phyloP scores from a whole-genome alignment of 2,797 vertebrate species.

The Melanotaenia nigrans region DNA sequence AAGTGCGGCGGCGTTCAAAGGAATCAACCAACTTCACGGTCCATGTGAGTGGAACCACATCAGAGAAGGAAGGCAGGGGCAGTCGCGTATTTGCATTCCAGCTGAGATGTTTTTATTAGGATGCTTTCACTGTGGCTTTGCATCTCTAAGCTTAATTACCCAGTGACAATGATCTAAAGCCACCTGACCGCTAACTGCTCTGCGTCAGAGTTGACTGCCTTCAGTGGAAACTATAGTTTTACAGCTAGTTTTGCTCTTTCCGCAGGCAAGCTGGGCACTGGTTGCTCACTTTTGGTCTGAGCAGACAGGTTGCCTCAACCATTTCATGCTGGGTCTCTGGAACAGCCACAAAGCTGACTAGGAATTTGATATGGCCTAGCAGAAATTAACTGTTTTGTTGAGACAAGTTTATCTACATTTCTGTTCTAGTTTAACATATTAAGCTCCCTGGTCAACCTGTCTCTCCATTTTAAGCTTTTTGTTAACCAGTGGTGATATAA shows the following conservation, averaged over 20 bases:
- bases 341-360: too few species aligned
- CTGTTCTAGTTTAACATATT: too few species aligned
- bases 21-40: conserved; percentile 90
- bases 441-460: background rate
- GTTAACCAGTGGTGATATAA: too few species aligned
- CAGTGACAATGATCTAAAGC: background rate
- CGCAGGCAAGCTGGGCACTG: background rate
- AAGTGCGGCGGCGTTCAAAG: conserved; percentile 86
- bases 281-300: background rate
- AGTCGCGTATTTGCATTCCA: background rate
- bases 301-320: background rate
- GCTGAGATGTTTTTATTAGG: conserved; percentile 26
- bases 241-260: background rate
- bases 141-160: conserved; percentile 15
- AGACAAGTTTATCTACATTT: too few species aligned
- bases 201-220: conserved; percentile 16
- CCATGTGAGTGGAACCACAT: conserved; percentile 82
- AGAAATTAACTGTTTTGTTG: too few species aligned
- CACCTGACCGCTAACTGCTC: conserved; percentile 13
- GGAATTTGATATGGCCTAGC: too few species aligned
- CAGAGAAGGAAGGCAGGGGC: background rate
- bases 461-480: background rate
- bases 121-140: conserved; percentile 18
- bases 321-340: background rate
- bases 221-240: background rate